Evolutionary conservation across 2,888 invertebrate species (phyloP).

Genomic region (Philopedon plagiatum): DNA sequence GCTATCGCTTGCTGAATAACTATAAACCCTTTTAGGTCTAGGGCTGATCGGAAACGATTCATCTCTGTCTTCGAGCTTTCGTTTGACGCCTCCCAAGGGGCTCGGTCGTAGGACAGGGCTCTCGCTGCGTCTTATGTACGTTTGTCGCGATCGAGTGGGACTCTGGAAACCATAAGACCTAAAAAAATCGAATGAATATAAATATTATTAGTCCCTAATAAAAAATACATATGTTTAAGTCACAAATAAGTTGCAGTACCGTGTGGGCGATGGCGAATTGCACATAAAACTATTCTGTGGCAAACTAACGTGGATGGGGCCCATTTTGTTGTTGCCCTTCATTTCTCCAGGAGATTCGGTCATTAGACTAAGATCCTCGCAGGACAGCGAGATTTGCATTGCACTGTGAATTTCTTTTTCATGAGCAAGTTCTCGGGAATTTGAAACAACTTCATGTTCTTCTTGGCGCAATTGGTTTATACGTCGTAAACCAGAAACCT

Average conservation of each 20-base stretch:
- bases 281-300: constrained; percentile 64
- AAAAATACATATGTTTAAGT: no score
- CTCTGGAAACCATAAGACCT: constrained; percentile 64
- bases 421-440: constrained; percentile 89
- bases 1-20: constrained; percentile 62
- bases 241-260: constrained; percentile 43
- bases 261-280: constrained; percentile 67
- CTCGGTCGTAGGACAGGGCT: constrained; percentile 90
- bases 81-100: constrained; percentile 72
- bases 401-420: constrained; percentile 92
- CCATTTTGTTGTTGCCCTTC: constrained; percentile 62
- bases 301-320: constrained; percentile 69
- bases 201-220: no score
- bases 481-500: constrained; percentile 76
- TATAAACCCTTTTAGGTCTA: constrained; percentile 68
- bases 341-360: constrained; percentile 69
- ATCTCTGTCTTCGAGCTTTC: constrained; percentile 75
- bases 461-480: constrained; percentile 92
- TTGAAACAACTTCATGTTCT: constrained; percentile 86
- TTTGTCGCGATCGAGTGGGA: constrained; percentile 78
- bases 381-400: constrained; percentile 95
- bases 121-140: constrained; percentile 86
- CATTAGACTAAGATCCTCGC: constrained; percentile 90
- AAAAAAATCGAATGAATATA: not conserved
- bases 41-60: constrained; percentile 66